Percentiles rank a stretch among this genome's conserved stretches.
These are phyloP conservation scores for Patella caerulea DNA, from an alignment of 2,888 invertebrate species.

Conservation along the genomic window DNA sequence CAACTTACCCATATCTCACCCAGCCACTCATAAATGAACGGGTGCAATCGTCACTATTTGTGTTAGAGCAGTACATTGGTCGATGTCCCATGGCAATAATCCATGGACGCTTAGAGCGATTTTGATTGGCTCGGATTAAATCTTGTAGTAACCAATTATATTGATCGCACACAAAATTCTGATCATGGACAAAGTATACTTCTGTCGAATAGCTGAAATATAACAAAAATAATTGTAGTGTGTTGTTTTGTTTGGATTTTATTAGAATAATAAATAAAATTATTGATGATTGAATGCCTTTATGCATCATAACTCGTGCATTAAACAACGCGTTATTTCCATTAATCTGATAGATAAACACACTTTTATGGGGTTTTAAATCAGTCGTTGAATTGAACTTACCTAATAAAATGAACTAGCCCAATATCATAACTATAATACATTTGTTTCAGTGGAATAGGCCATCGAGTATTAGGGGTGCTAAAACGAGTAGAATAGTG, in stretches of 20 bases:
- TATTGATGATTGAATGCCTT: too few relatives aligned
- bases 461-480: constrained; percentile 38
- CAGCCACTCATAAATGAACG: constrained; percentile 27
- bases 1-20: constrained; percentile 34
- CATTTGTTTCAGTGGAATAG: constrained; percentile 46
- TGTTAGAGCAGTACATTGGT: constrained; percentile 70
- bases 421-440: constrained; percentile 54
- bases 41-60: constrained; percentile 53
- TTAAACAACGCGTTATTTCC: too few relatives aligned
- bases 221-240: constrained; percentile 10
- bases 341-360: too few relatives aligned
- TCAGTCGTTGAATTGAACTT: background rate
- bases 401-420: constrained; percentile 30
- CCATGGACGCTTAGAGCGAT: constrained; percentile 61
- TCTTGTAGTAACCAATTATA: constrained; percentile 59
- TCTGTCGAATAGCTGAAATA: constrained; percentile 58
- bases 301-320: too few relatives aligned
- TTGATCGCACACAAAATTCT: constrained; percentile 76
- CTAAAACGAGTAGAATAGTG: constrained; percentile 38
- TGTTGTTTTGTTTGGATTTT: too few relatives aligned
- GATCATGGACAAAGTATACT: constrained; percentile 71
- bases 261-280: background rate
- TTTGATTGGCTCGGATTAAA: constrained; percentile 56
- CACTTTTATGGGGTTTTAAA: too few relatives aligned
- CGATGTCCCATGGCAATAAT: constrained; percentile 67